phyloP scores from a whole-genome alignment of 1,140 invertebrate genomes.

The Telenomus remus region DNA sequence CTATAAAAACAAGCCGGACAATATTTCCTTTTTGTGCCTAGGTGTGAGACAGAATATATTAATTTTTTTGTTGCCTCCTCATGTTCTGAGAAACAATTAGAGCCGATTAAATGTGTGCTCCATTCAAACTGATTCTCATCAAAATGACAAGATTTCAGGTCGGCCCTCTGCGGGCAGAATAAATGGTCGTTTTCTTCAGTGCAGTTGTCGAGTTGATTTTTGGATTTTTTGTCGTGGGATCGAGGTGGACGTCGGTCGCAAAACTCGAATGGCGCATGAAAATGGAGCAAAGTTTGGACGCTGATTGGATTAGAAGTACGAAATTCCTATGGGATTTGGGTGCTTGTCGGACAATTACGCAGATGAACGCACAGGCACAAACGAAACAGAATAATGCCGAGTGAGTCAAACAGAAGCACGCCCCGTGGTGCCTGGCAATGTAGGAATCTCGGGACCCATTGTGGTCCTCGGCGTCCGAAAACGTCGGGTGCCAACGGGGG shows the following conservation, averaged over 20 bases:
- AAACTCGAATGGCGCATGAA: too few relatives aligned
- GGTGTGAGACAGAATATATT: constrained; percentile 1
- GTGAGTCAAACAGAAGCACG: constrained; percentile 44
- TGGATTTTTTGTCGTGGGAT: too few relatives aligned
- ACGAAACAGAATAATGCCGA: constrained; percentile 24
- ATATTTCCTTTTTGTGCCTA: constrained; percentile 11
- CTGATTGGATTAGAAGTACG: constrained; percentile 6
- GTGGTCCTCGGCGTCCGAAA: constrained; percentile 28
- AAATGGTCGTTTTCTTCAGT: too few relatives aligned
- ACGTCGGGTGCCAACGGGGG: constrained; percentile 47
- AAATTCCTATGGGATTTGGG: constrained; percentile 6
- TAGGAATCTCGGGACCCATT: constrained; percentile 21
- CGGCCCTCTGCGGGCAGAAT: too few relatives aligned
- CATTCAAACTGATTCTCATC: too few relatives aligned
- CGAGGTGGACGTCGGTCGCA: too few relatives aligned
- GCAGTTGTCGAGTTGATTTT: too few relatives aligned
- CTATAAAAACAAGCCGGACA: constrained; percentile 29
- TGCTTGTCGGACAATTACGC: constrained; percentile 31
- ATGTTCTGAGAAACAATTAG: background rate
- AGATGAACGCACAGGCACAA: constrained; percentile 40
- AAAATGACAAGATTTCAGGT: too few relatives aligned
- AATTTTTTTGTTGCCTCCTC: background rate
- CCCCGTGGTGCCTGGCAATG: constrained; percentile 23
- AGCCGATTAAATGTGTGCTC: background rate
- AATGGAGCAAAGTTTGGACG: too few relatives aligned